Percentiles rank a stretch among this genome's conserved stretches.
These are phyloP conservation scores for Echinops telfairi DNA, from an alignment of 2,113 vertebrate genomes.

Conservation along the genomic window DNA sequence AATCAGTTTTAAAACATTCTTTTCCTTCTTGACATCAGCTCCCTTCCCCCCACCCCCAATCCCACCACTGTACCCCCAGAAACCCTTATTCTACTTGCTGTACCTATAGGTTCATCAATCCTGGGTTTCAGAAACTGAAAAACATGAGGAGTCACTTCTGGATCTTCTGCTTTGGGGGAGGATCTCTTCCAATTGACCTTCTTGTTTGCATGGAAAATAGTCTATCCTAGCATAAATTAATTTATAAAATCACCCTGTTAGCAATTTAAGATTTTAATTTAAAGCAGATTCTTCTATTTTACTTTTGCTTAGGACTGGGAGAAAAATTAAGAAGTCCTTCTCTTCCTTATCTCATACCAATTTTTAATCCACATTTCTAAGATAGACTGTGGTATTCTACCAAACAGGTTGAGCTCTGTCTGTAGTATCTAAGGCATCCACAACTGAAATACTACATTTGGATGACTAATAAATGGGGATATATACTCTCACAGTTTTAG, in stretches of 20 bases:
- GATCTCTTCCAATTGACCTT: not conserved
- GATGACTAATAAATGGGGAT: not conserved
- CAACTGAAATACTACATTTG: not conserved
- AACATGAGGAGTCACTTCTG: not conserved
- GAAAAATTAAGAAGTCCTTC: not conserved
- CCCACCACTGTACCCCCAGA: too few species aligned
- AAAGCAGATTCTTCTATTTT: conserved; percentile 15
- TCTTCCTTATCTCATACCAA: not conserved
- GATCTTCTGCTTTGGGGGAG: not conserved
- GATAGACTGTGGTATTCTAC: not conserved
- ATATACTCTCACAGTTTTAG: not conserved
- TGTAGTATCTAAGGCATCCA: not conserved
- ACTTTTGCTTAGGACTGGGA: not conserved
- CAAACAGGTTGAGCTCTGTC: not conserved
- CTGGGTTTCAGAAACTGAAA: too few species aligned
- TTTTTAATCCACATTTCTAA: not conserved
- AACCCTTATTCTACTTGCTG: too few species aligned
- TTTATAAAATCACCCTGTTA: conserved; percentile 5
- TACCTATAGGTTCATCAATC: too few species aligned
- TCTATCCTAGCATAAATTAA: conserved; percentile 1
- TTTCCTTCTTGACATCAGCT: too few species aligned
- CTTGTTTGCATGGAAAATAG: conserved; percentile 9
- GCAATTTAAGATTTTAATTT: not conserved
- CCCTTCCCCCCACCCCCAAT: too few species aligned
- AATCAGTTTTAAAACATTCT: too few species aligned